These are phyloP conservation scores for Diabrotica virgifera DNA, from an alignment of 1,140 invertebrate species.

Conservation along the genomic window DNA sequence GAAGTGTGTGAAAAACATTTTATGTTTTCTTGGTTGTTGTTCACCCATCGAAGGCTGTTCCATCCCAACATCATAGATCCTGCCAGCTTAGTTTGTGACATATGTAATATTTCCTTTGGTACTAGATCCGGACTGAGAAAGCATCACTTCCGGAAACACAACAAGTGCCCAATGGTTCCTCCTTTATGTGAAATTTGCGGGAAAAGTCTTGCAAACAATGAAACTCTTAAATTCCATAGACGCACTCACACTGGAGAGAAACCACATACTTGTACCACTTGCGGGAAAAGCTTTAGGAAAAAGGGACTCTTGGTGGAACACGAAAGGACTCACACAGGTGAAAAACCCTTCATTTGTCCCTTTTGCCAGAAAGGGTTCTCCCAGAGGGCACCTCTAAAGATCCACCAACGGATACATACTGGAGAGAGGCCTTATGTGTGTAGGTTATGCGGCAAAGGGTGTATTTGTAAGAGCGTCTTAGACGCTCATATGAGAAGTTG, in stretches of 20 bases:
- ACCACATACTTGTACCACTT: constrained; percentile 67
- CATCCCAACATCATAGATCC: constrained; percentile 32
- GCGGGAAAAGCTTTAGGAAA: constrained; percentile 59
- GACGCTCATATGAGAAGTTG: constrained; percentile 57
- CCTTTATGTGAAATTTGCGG: constrained; percentile 67
- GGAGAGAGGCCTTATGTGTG: constrained; percentile 48
- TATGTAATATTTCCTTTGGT: constrained; percentile 38
- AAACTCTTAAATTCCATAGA: constrained; percentile 72
- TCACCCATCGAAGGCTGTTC: constrained; percentile 35
- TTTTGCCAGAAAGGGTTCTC: constrained; percentile 61
- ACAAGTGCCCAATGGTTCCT: constrained; percentile 26
- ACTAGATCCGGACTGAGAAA: constrained; percentile 37
- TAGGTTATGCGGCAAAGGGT: constrained; percentile 53
- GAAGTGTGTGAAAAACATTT: constrained; percentile 56
- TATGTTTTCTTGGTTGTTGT: constrained; percentile 43
- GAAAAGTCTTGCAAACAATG: constrained; percentile 69
- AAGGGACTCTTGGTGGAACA: constrained; percentile 49
- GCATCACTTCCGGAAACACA: constrained; percentile 39
- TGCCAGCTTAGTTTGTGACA: constrained; percentile 26
- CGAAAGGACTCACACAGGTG: constrained; percentile 50
- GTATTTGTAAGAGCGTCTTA: constrained; percentile 59
- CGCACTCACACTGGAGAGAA: constrained; percentile 72
- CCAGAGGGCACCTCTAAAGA: constrained; percentile 62
- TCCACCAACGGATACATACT: constrained; percentile 63
- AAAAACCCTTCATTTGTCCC: constrained; percentile 42